Percentiles rank a stretch among this genome's conserved stretches.
phyloP scores from a whole-genome alignment of 2,113 vertebrate genomes.

The Pachycephala philippinensis region DNA sequence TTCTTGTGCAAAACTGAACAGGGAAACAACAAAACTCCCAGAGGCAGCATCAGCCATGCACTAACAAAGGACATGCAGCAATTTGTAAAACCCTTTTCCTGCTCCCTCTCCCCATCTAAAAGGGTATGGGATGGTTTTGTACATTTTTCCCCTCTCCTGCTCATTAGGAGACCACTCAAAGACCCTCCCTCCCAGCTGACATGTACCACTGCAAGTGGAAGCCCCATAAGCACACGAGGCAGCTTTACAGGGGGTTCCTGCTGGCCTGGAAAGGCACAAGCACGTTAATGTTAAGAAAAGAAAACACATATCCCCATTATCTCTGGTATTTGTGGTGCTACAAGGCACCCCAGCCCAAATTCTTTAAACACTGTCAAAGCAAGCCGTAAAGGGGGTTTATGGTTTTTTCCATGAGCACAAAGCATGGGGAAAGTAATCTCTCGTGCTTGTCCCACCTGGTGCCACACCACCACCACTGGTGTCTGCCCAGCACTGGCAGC shows the following conservation, averaged over 20 bases:
- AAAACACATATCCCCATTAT: background rate
- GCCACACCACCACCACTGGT: background rate
- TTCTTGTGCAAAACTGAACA: background rate
- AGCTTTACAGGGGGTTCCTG: background rate
- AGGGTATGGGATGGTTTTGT: background rate
- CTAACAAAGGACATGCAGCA: accelerated
- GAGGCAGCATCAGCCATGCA: background rate
- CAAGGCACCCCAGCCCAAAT: background rate
- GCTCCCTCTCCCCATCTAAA: background rate
- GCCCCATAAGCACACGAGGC: background rate
- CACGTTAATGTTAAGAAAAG: accelerated
- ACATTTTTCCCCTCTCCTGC: background rate
- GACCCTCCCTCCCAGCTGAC: background rate
- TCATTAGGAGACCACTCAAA: background rate
- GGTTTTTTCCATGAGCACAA: background rate
- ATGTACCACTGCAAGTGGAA: background rate
- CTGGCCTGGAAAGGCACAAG: background rate
- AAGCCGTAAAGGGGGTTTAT: background rate
- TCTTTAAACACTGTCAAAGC: background rate
- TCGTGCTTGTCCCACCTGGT: background rate
- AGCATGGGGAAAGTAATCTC: background rate
- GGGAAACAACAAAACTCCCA: background rate
- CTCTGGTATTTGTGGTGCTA: background rate
- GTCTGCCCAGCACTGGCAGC: background rate
- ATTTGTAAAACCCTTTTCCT: accelerated